Conservation (phyloP, 2,113 vertebrate species). For the Phoxinus phoxinus region DNA sequence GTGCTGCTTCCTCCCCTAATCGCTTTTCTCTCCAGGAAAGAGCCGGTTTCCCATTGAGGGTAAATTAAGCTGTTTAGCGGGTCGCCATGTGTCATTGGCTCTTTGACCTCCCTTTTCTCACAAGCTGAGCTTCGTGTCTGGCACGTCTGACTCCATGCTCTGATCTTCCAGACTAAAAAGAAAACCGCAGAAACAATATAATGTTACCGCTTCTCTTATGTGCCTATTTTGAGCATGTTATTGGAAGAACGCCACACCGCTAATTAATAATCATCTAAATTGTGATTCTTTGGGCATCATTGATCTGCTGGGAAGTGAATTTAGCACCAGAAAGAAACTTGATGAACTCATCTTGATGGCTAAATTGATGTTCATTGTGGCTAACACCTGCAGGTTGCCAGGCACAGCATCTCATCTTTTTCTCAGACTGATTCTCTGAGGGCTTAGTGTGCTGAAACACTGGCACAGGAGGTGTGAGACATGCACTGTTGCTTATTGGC, state of each 20-base stretch:
- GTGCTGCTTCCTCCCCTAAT: conserved; percentile 64
- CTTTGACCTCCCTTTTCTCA: conserved; percentile 57
- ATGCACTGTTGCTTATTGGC: conserved; percentile 20
- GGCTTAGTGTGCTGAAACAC: conserved; percentile 24
- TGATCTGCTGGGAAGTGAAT: conserved; percentile 21
- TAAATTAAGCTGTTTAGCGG: conserved; percentile 69
- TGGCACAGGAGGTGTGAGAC: conserved; percentile 29
- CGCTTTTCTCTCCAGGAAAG: conserved; percentile 63
- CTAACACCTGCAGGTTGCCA: conserved; percentile 20
- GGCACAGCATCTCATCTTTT: neutral
- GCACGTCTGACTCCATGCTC: neutral
- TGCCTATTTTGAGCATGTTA: conserved; percentile 7
- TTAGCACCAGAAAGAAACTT: conserved; percentile 34
- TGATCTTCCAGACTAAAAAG: conserved; percentile 14
- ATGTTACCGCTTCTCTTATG: neutral
- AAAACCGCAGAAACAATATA: conserved; percentile 32
- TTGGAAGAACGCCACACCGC: conserved; percentile 19
- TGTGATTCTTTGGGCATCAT: conserved; percentile 1
- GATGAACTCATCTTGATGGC: conserved; percentile 13
- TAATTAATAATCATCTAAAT: conserved; percentile 31
- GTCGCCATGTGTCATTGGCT: conserved; percentile 56
- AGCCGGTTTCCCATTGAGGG: conserved; percentile 55
- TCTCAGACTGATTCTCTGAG: conserved; percentile 19
- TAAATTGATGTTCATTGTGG: conserved; percentile 37
- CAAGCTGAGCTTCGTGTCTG: conserved; percentile 40